Evolutionary conservation across 2,113 vertebrate genomes (phyloP), one percentile per base, ranked within the genome.

Genomic region (Nothoprocta perdicaria): DNA sequence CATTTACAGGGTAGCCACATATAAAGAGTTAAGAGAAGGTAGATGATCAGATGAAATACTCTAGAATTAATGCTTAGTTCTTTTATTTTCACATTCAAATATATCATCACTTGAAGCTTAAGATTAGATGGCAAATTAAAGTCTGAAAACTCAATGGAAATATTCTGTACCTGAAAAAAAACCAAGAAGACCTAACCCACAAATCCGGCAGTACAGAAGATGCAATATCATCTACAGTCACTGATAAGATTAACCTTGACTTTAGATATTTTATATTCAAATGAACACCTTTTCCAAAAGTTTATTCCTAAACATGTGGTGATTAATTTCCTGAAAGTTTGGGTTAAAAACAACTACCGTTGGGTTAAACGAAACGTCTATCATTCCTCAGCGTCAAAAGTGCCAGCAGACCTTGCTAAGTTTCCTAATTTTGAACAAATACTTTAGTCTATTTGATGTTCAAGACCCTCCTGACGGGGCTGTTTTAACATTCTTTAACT

Each of bases 101-200:
- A 78, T 0, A 0, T 2, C 1, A 71, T 75, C 75, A 33, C 48
- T 78, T 31, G 75, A 41, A 84, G 33, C 14, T 86, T 62, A 50
- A 61, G 46, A 61, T 79, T 65, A 86, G 38, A n/a, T 84, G 24
- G 17, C 55, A 6, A 4, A 78, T 14, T 10, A 35, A 62, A 35
- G 60, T 18, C 33, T 63, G 31, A 79, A 79, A 81, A 86, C 41
- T 78, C 41, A 12, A 18, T 52, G 52, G 83, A 93, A 86, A 79
- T 4, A 68, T 12, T 22, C 43, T 48, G 29, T 58, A 71, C 31
- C 13, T 75, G 18, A 48, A 88, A 80, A 88, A 67, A 53, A 80
- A 71, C 22, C 72, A 71, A 50, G 8, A 91, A 73, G 53, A 53
- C 46, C 66, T 52, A 73, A 52, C 10, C 1, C 15, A 83, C 18